Base-by-base conservation (phyloP, 2,113 vertebrate species). In the Jaculus jaculus region DNA sequence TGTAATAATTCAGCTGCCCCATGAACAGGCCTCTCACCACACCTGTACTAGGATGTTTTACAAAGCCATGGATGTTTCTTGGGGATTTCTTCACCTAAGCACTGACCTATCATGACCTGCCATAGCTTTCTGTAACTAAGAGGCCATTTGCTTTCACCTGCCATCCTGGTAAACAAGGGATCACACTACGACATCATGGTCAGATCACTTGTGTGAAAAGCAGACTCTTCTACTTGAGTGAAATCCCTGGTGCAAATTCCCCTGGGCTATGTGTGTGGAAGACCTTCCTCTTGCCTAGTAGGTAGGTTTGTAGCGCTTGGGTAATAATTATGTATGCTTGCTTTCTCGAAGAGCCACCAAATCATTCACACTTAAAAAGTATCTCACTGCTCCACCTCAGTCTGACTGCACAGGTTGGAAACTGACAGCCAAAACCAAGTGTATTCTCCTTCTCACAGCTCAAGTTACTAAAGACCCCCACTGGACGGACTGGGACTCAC, bases 341-440 rank as follows among this genome's bases (percentile, higher is more conserved):
- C 28, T 93, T 96, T 26, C 74, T 87, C 83, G 26, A 51, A 77
- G 66, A 71, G 51, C 51, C 72, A 54, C 17, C 74, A 65, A 26
- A 39, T 18, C 5, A 84, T 37, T 95, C 86, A 82, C 47, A 82
- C 34, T 79, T 72, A 87, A 26, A 66, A 82, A 69, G 39, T 17
- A 37, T 42, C 60, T 92, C 39, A 13, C 47, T 66, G 86, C 34
- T 93, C 86, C 15, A 58, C 10, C 28, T 78, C 12, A n/a, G n/a
- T 72, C 28, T 75, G 30, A 72, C 61, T 93, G 60, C 66, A 71
- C 16, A 90, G 15, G 78, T 66, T 83, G 26, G 80, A 84, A 68
- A 75, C 65, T 7, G 39, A 60, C 72, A 92, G 51, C 30, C 87
- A 87, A 82, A 71, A 17, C 61, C 87, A 66, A 23, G 37, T 42